phyloP scores from a whole-genome alignment of 2,113 vertebrate genomes.

The Sprattus sprattus region DNA sequence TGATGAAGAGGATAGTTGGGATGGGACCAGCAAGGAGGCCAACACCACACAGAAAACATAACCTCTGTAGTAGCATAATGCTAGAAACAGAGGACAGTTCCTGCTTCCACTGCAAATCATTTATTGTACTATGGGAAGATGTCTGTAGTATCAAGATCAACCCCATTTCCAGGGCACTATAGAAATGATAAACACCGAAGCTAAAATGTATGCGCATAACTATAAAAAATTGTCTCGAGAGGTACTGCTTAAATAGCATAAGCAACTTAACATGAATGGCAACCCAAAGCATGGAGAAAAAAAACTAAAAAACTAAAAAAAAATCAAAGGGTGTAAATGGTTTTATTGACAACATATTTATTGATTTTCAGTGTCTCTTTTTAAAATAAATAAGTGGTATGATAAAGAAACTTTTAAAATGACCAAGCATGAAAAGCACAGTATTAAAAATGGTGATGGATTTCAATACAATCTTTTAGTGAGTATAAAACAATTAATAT shows the following conservation, averaged over 20 bases:
- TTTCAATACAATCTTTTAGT: constrained; percentile 77
- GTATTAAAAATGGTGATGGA: constrained; percentile 70
- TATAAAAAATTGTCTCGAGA: background rate
- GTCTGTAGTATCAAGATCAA: background rate
- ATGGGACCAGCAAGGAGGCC: background rate
- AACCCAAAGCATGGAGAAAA: constrained; percentile 56
- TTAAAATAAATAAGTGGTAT: constrained; percentile 91
- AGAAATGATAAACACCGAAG: background rate
- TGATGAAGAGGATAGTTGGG: background rate
- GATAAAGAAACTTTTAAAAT: constrained; percentile 75
- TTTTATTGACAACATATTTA: constrained; percentile 78
- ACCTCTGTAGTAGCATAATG: background rate
- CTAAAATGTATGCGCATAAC: background rate
- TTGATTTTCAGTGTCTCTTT: constrained; percentile 82
- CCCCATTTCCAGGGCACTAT: background rate
- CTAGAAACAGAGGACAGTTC: background rate
- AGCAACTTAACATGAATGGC: constrained; percentile 34
- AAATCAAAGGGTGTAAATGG: constrained; percentile 66
- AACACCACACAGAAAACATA: background rate
- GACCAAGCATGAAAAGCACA: constrained; percentile 74
- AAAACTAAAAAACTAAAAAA: constrained; percentile 54
- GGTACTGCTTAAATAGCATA: background rate
- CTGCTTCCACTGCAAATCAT: background rate
- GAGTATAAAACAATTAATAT: constrained; percentile 71
- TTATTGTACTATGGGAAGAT: background rate